Base-by-base conservation (phyloP, 2,888 invertebrate genomes). In the Fragum sueziense region DNA sequence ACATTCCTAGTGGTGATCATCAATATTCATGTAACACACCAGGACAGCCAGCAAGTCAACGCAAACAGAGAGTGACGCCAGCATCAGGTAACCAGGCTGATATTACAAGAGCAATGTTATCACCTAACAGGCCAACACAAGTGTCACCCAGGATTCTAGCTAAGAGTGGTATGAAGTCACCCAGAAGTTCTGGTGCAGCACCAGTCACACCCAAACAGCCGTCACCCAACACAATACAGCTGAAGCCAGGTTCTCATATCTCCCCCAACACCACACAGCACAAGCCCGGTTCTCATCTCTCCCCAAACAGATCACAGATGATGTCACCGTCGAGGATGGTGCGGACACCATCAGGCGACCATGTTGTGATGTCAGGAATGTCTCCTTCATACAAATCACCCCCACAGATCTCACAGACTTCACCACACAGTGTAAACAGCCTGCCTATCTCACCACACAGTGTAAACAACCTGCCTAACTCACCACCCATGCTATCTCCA, bases 401-500 rank as follows among this genome's bases (percentile, higher is more conserved):
- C 14, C 68, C 79, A 33, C 33, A 14, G 34, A 34, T 71, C 22
- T 59, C 37, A 17, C 47, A 65, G 14, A 22, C 57, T 57, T 31
- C 69, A 41, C 74, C 78, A 22, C 78, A 54, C n/a, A 9, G 29
- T 1, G 17, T 51, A 7, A 14, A 27, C 4, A 70, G 34, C 31
- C 54, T 51, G 51, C 59, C 6, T n/a, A 22, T 47, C 47, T 31
- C 69, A 41, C 74, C 78, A 22, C 78, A 54, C n/a, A 9, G 29
- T 1, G 17, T 51, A 7, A 14, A 27, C 4, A 57, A 22, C 52
- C 31, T 31, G 27, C 29, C 29, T 41, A 73, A 61, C 9, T 77
- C 80, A n/a, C 76, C 80, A 31, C 72, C 80, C 20, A 62, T 71
- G 29, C 68, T 77, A 59, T 80, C 80, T 25, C 80, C 76, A 47